Evolutionary conservation across 2,797 vertebrate genomes (phyloP), one percentile per base, ranked within the genome.

Genomic region (Cossypha caffra): DNA sequence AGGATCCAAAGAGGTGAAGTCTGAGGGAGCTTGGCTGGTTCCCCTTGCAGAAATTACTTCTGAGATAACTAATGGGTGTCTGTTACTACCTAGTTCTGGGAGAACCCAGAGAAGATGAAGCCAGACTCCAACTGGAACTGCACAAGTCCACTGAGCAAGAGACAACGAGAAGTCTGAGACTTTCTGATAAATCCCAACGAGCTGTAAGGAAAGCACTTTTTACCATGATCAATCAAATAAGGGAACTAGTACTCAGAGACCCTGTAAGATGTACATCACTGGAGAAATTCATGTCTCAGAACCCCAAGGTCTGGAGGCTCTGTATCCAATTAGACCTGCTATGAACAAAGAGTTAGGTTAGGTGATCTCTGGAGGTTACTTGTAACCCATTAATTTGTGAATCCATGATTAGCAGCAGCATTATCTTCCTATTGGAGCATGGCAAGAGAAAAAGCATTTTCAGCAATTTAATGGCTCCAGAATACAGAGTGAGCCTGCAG

Each of bases 1-100:
- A 72, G 16, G 3, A 7, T 4, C 5, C 38, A 66, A 37, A 50
- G 1, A 38, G 0, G 10, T 12, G 25, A 89, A 40, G 3, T 63
- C 42, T 57, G 37, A 66, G 5, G 7, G 16, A 67, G 8, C 5
- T 26, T 67, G 67, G 16, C 13, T 7, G 1, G 2, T 37, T 48
- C 1, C 12, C 1, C 3, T 35, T 68, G 18, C 6, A 82, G 29
- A 24, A 64, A 71, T 43, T 7, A 8, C 2, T 81, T 71, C 37
- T 66, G 25, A 24, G 35, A 38, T 25, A 54, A 11, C 7, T 66
- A 16, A 16, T 7, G 33, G 2, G 4, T 33, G 14, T 74, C 45
- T 77, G 20, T 11, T 54, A 9, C 29, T 62, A 11, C 4, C 4
- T 63, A 12, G 16, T 17, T 51, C 43, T 43, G 43, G 54, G 13